Percentiles rank a stretch among this genome's conserved stretches.
These are phyloP conservation scores for Sebastes oblongus DNA, from an alignment of 2,797 vertebrate species.

Conservation along the genomic window DNA sequence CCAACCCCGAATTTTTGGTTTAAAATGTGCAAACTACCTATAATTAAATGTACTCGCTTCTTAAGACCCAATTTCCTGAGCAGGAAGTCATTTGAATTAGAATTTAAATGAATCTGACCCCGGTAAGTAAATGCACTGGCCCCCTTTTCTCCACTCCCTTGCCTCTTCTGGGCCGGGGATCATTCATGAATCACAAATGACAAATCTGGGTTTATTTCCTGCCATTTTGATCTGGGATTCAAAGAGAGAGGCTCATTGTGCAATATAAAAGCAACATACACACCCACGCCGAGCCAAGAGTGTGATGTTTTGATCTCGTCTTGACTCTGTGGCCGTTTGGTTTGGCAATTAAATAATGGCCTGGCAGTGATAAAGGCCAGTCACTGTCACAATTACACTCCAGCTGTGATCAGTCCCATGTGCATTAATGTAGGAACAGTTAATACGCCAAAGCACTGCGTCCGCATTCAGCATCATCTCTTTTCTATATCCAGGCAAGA, in stretches of 20 bases:
- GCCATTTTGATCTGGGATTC: slow-evolving; percentile 53
- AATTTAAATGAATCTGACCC: slow-evolving; percentile 70
- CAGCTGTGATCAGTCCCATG: slow-evolving; percentile 53
- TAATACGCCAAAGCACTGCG: not conserved
- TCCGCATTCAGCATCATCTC: not conserved
- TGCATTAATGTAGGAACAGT: slow-evolving; percentile 12
- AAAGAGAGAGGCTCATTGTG: slow-evolving; percentile 41
- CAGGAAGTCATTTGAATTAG: slow-evolving; percentile 66
- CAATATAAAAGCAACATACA: slow-evolving; percentile 28
- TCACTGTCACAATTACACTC: slow-evolving; percentile 52
- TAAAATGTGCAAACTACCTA: slow-evolving; percentile 59
- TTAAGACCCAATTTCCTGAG: slow-evolving; percentile 64
- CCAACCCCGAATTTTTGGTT: slow-evolving; percentile 22
- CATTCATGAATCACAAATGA: slow-evolving; percentile 63
- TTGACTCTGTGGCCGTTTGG: slow-evolving; percentile 48
- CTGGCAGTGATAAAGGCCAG: slow-evolving; percentile 49
- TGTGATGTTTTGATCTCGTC: slow-evolving; percentile 53
- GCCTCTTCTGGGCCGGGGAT: slow-evolving; percentile 36
- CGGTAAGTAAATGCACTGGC: slow-evolving; percentile 43
- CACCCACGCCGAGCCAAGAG: slow-evolving; percentile 21
- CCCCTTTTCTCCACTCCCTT: slow-evolving; percentile 14
- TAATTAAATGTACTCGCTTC: slow-evolving; percentile 67
- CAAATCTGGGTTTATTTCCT: slow-evolving; percentile 63
- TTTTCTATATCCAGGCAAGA: not conserved
- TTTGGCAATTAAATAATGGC: slow-evolving; percentile 62